Evolutionary conservation across 2,113 vertebrate species (phyloP).

Genomic region (Indri indri): DNA sequence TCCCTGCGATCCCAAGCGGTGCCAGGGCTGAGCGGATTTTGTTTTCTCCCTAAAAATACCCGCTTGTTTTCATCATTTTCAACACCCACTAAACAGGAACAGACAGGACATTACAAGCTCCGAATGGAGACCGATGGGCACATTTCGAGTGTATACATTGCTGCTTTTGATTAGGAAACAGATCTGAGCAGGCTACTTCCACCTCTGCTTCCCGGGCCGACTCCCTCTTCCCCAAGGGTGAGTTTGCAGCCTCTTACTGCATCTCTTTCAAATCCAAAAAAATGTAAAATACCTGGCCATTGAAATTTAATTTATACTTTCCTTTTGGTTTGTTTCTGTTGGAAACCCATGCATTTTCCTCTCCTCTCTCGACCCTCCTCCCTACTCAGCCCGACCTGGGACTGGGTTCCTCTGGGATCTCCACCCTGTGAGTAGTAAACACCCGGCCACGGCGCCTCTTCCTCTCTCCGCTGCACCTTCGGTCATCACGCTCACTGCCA

Average conservation of each 20-base stretch:
- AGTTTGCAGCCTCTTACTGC: accelerated
- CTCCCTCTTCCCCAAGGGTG: neutral
- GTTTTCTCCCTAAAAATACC: neutral
- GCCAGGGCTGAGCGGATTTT: accelerated
- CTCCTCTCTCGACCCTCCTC: neutral
- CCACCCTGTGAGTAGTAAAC: accelerated
- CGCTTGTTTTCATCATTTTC: neutral
- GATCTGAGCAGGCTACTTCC: accelerated
- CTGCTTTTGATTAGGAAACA: neutral
- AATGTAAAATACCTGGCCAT: neutral
- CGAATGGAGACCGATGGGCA: neutral
- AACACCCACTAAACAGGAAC: neutral
- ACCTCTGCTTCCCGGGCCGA: neutral
- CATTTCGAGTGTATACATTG: accelerated
- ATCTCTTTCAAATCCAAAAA: neutral
- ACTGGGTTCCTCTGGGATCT: neutral
- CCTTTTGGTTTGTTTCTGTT: neutral
- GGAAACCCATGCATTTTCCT: neutral
- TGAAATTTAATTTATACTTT: neutral
- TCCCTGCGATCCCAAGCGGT: accelerated
- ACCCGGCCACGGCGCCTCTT: accelerated
- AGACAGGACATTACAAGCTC: neutral
- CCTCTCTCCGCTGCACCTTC: too few relatives aligned
- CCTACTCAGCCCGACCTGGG: neutral
- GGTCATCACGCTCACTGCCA: accelerated